Evolutionary conservation across 2,113 vertebrate genomes (phyloP).

Genomic region (Geococcyx californianus): DNA sequence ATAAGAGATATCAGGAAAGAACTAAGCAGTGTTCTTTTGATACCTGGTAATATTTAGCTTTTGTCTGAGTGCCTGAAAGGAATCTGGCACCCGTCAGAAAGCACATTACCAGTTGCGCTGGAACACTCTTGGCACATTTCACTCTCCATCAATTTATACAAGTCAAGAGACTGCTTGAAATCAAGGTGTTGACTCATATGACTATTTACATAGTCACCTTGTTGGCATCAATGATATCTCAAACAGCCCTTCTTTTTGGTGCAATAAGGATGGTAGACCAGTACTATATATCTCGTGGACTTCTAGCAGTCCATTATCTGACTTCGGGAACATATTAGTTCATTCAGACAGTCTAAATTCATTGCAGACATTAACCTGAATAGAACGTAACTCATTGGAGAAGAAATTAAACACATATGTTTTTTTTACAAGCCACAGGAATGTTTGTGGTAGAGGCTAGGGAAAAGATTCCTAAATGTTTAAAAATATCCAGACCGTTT

Average conservation of each 20-base stretch:
- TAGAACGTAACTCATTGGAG: neutral
- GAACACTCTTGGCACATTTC: neutral
- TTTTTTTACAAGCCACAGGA: constrained; percentile 18
- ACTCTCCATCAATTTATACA: neutral
- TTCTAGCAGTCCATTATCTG: neutral
- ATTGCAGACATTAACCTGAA: neutral
- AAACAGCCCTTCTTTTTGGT: neutral
- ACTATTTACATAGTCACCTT: neutral
- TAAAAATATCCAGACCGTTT: constrained; percentile 45
- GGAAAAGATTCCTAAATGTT: constrained; percentile 21
- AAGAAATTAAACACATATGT: neutral
- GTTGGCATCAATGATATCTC: neutral
- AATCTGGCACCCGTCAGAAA: neutral
- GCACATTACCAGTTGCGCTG: neutral
- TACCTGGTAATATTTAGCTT: neutral
- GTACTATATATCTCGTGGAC: neutral
- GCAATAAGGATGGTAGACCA: neutral
- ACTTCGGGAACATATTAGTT: neutral
- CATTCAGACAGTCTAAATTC: neutral
- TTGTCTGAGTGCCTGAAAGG: neutral
- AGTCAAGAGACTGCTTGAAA: neutral
- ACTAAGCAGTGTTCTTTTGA: neutral
- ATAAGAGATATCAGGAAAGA: neutral
- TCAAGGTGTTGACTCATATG: neutral
- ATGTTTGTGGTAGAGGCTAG: neutral